A percentile compares a stretch with the other conserved stretches of the same genome.
Conservation (phyloP, 2,888 invertebrate genomes). For the Metopia argyrocephala region DNA sequence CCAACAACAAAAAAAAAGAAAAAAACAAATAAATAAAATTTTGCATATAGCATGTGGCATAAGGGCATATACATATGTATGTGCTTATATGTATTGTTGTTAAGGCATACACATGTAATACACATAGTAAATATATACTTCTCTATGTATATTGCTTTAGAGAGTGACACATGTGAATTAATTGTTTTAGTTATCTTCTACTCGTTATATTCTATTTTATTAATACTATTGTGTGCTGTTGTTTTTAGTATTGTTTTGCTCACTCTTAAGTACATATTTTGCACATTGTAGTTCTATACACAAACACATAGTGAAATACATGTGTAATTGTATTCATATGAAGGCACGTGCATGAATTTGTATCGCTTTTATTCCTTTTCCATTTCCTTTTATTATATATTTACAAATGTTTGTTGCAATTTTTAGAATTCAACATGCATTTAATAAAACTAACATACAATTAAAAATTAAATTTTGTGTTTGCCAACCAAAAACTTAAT, state of each 20-base stretch:
- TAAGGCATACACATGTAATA: too few relatives aligned
- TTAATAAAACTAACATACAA: too few relatives aligned
- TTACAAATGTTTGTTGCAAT: neutral
- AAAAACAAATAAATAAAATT: slow-evolving; percentile 1
- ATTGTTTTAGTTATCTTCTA: slow-evolving; percentile 43
- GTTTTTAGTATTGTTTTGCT: neutral
- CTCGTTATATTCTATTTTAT: slow-evolving; percentile 14
- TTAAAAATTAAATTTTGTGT: too few relatives aligned
- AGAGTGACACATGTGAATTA: slow-evolving; percentile 42
- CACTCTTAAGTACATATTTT: slow-evolving; percentile 12
- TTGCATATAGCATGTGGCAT: slow-evolving; percentile 13
- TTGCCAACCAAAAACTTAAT: too few relatives aligned
- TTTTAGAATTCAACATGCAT: slow-evolving; percentile 10
- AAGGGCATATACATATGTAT: neutral
- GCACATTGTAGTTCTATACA: slow-evolving; percentile 18
- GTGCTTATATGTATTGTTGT: neutral
- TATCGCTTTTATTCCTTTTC: slow-evolving; percentile 10
- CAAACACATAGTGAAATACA: neutral
- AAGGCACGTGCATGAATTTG: neutral
- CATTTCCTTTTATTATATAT: neutral
- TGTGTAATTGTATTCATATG: neutral
- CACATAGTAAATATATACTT: neutral
- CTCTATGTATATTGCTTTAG: slow-evolving; percentile 8
- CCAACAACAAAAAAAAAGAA: slow-evolving; percentile 33
- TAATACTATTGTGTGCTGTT: slow-evolving; percentile 8